phyloP scores from a whole-genome alignment of 2,888 invertebrate genomes.

The Doris montereyensis region DNA sequence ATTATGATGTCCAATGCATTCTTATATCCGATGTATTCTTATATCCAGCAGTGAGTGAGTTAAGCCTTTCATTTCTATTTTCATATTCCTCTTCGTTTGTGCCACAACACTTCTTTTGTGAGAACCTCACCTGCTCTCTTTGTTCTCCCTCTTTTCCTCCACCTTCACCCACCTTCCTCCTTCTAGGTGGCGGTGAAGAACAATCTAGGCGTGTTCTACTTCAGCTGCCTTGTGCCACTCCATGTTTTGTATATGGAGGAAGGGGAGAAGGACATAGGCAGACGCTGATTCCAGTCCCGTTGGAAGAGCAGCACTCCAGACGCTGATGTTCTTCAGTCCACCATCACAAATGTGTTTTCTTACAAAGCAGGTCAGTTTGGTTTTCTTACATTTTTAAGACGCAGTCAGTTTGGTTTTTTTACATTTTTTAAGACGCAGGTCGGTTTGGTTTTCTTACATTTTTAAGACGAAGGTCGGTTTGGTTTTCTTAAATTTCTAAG shows the following conservation, averaged over 20 bases:
- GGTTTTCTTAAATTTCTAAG: too few species aligned
- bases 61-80: neutral
- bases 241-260: slow-evolving; percentile 94
- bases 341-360: slow-evolving; percentile 82
- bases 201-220: slow-evolving; percentile 98
- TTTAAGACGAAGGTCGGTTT: too few species aligned
- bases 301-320: slow-evolving; percentile 99
- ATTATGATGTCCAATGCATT: too few species aligned
- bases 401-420: too few species aligned
- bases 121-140: too few species aligned
- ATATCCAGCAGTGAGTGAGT: too few species aligned
- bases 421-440: too few species aligned
- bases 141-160: neutral
- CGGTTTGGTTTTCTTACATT: too few species aligned
- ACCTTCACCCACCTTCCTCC: too few species aligned
- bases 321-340: slow-evolving; percentile 96
- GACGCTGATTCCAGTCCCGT: slow-evolving; percentile 96
- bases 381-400: too few species aligned
- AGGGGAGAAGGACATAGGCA: slow-evolving; percentile 96
- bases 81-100: neutral
- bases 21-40: too few species aligned
- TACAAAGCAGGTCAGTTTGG: slow-evolving; percentile 69
- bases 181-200: slow-evolving; percentile 95
- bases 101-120: too few species aligned
- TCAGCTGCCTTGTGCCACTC: slow-evolving; percentile 92